Evolutionary conservation across 1,140 invertebrate species (phyloP), one percentile per base, ranked within the genome.

Genomic region (Sminthurides bifidus): DNA sequence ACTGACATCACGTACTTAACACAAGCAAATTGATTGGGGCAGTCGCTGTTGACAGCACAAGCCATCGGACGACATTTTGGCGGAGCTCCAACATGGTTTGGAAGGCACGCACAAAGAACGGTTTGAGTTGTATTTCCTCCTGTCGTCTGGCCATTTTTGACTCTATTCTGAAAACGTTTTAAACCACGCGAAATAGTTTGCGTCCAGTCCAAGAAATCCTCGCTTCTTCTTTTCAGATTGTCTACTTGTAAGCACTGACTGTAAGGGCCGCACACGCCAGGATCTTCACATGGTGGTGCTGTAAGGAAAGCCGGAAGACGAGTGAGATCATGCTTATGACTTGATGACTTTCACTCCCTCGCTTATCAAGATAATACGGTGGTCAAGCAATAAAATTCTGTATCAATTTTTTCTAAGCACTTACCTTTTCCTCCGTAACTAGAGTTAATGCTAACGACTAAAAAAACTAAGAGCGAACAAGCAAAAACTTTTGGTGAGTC

Each of bases 31-130:
- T 75, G 65, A 24, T 70, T 71, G 2, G 63, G 63, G 30, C 63
- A 64, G 46, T 64, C 63, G 6, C 40, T 27, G 45, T 64, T 64
- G 19, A 59, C 53, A 3, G 63, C 59, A 63, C 83, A 64, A 19
- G 59, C 85, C 70, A 83, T 80, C 0, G 81, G 80, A 52, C 79
- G 72, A 64, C 81, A 84, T 58, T 79, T 77, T 30, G 81, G 80
- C 1, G 81, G 79, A 24, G 76, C 63, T 23, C 81, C 81, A 53
- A 78, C 75, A 67, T 79, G 82, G 57, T 75, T 74, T 8, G 71
- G 65, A 1, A 78, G 52, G 64, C 82, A 84, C 2, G 75, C 74
- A 67, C 82, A 85, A 29, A 65, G 58, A n/a, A 65, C 63, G 21
- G 63, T 64, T 26, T 64, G 63, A 0, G 52, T 55, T 6, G 53